Evolutionary conservation across 64 coral and sea anemone species (phyloP).

Genomic region (Montipora sp.): DNA sequence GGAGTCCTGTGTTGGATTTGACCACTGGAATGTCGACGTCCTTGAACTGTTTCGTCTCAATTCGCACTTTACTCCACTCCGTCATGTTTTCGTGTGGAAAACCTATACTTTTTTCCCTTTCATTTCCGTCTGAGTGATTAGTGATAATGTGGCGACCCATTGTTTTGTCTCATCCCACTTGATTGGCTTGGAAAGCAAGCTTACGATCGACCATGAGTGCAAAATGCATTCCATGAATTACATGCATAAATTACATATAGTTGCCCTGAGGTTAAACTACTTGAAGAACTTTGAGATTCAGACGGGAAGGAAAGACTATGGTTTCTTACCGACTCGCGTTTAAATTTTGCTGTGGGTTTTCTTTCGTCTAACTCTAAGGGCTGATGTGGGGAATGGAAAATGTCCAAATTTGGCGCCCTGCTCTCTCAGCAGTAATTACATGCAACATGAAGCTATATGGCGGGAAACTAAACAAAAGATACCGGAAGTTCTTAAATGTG

Average conservation of each 20-base stretch:
- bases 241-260: background rate
- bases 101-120: background rate
- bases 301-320: no score
- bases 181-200: background rate
- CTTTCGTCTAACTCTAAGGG: background rate
- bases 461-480: conserved; percentile 16
- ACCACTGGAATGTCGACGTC: background rate
- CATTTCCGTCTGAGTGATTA: background rate
- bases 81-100: conserved; percentile 2
- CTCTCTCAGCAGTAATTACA: background rate
- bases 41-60: background rate
- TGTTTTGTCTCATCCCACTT: background rate
- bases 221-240: background rate
- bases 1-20: background rate
- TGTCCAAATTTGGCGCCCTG: background rate
- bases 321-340: background rate
- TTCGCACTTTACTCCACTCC: background rate
- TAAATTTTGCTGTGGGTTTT: no score
- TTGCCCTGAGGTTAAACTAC: background rate
- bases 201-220: background rate
- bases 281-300: background rate
- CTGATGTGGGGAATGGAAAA: background rate
- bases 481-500: background rate
- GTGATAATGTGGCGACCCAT: background rate
- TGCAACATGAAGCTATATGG: background rate